phyloP scores from a whole-genome alignment of 2,888 invertebrate species.

The Apodemia duryi region DNA sequence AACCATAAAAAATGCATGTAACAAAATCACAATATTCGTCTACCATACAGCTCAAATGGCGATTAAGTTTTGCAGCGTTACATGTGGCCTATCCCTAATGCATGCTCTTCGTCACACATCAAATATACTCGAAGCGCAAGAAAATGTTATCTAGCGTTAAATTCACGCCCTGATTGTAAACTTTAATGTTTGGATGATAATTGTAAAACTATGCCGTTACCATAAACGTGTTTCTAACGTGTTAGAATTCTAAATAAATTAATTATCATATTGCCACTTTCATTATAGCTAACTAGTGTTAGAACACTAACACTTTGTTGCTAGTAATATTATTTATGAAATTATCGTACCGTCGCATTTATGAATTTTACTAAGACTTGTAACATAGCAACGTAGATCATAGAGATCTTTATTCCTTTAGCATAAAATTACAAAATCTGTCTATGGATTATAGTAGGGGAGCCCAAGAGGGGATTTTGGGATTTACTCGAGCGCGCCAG shows the following conservation, averaged over 20 bases:
- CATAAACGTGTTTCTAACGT: conserved; percentile 1
- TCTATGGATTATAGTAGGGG: no score
- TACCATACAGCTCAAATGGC: neutral
- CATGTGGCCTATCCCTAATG: neutral
- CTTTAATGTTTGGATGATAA: conserved; percentile 10
- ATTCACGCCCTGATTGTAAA: conserved; percentile 13
- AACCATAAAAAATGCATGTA: no score
- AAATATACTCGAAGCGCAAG: conserved; percentile 9
- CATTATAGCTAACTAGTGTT: neutral
- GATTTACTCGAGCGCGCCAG: no score
- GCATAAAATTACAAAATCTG: no score
- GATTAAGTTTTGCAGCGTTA: neutral
- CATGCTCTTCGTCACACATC: conserved; percentile 4
- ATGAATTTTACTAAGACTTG: no score
- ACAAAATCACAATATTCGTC: no score
- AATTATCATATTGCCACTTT: neutral
- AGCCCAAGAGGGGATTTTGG: no score
- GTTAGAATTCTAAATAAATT: neutral
- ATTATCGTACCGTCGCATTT: no score
- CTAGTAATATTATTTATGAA: no score
- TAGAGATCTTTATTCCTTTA: no score
- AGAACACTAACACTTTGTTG: no score
- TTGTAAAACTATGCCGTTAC: conserved; percentile 4
- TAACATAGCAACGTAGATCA: no score
- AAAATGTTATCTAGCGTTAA: conserved; percentile 14